These are phyloP conservation scores for Poeciliopsis turneri DNA, from an alignment of 2,797 vertebrate species.

Conservation along the genomic window DNA sequence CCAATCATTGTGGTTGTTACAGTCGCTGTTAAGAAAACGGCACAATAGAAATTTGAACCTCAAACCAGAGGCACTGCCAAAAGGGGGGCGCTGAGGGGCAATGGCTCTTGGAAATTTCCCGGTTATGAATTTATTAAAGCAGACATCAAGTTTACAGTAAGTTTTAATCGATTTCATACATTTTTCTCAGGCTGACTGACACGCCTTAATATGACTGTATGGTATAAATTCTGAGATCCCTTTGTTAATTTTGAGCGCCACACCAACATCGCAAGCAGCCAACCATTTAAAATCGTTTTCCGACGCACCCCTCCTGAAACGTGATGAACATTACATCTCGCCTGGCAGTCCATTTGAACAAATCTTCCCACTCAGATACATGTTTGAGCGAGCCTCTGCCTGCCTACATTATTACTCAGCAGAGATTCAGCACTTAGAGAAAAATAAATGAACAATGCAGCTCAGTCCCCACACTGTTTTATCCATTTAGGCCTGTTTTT, in stretches of 20 bases:
- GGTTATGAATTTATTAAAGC: neutral
- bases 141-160: neutral
- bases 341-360: slow-evolving; percentile 11
- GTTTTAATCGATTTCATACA: neutral
- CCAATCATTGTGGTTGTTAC: slow-evolving; percentile 1
- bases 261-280: neutral
- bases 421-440: neutral
- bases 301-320: slow-evolving; percentile 8
- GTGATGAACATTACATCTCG: slow-evolving; percentile 3
- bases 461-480: neutral
- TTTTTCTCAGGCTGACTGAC: neutral
- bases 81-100: neutral
- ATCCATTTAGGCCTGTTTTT: neutral
- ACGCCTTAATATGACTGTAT: neutral
- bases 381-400: slow-evolving; percentile 10
- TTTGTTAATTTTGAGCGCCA: neutral
- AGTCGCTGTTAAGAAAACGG: neutral
- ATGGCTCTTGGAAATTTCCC: neutral
- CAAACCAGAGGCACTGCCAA: neutral
- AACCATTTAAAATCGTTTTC: neutral
- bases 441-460: neutral
- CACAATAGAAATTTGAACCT: neutral
- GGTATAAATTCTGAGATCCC: neutral
- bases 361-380: neutral
- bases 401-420: slow-evolving; percentile 4